A percentile compares a stretch with the other conserved stretches of the same genome.
These are phyloP conservation scores for Ophioninae sp. DNA, from an alignment of 2,888 invertebrate species.

Conservation along the genomic window DNA sequence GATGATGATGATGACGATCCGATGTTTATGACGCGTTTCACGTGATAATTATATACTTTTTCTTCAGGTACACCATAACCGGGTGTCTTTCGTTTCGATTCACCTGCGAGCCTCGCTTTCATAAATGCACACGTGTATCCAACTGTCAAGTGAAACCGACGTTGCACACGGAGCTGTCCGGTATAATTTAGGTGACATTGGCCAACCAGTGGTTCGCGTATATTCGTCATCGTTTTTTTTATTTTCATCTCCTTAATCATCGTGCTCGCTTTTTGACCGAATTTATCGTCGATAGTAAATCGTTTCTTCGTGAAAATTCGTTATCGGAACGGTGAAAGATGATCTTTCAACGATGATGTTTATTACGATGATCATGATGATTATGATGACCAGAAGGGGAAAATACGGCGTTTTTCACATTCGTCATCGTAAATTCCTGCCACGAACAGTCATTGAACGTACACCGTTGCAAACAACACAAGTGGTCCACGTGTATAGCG, in stretches of 20 bases:
- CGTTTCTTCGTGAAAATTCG: background rate
- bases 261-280: slow-evolving; percentile 16
- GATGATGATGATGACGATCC: slow-evolving; percentile 57
- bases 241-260: slow-evolving; percentile 23
- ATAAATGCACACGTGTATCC: background rate
- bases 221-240: slow-evolving; percentile 1
- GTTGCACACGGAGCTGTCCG: slow-evolving; percentile 19
- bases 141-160: slow-evolving; percentile 36
- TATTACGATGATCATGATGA: background rate
- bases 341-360: background rate
- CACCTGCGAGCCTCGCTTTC: slow-evolving; percentile 32
- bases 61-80: slow-evolving; percentile 45
- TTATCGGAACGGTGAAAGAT: slow-evolving; percentile 1
- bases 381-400: background rate
- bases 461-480: slow-evolving; percentile 18
- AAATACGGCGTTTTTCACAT: slow-evolving; percentile 49
- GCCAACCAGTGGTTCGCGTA: slow-evolving; percentile 42
- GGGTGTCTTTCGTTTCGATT: slow-evolving; percentile 61
- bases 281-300: slow-evolving; percentile 28
- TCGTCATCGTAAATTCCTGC: slow-evolving; percentile 60
- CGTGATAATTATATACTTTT: slow-evolving; percentile 63
- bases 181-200: slow-evolving; percentile 62
- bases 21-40: slow-evolving; percentile 64
- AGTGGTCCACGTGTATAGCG: background rate
- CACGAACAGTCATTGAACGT: slow-evolving; percentile 36